Evolutionary conservation across 2,113 vertebrate species (phyloP).

Genomic region (Asarcornis scutulata): DNA sequence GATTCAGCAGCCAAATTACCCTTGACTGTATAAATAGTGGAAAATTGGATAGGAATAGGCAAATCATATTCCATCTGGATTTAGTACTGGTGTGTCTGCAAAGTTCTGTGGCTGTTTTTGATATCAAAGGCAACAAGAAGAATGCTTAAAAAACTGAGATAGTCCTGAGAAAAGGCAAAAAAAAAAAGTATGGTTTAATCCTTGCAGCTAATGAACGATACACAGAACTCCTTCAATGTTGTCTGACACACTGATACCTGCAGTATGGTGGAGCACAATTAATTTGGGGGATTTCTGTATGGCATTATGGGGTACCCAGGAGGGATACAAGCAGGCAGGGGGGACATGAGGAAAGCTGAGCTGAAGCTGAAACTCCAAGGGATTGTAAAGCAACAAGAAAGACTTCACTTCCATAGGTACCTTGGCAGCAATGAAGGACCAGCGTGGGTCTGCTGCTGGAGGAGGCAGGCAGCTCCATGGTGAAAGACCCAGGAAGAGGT

Average conservation of each 20-base stretch:
- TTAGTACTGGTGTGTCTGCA: not conserved
- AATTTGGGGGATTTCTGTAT: not conserved
- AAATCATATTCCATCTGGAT: slow-evolving; percentile 45
- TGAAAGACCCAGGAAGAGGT: not conserved
- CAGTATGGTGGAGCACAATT: not conserved
- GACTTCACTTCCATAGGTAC: not conserved
- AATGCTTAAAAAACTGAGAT: not conserved
- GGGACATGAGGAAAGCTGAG: not conserved
- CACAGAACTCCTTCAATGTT: not conserved
- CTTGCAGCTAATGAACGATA: not conserved
- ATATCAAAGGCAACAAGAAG: not conserved
- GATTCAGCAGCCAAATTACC: slow-evolving; percentile 62
- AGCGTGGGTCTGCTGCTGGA: not conserved
- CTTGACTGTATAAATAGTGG: slow-evolving; percentile 54
- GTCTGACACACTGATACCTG: not conserved
- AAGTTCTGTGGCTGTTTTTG: slow-evolving; percentile 17
- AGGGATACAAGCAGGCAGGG: not conserved
- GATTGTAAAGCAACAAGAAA: not conserved
- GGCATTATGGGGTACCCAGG: not conserved
- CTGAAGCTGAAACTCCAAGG: not conserved
- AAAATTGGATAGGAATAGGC: slow-evolving; percentile 52
- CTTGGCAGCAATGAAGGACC: not conserved
- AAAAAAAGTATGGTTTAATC: too few species aligned
- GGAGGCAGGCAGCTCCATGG: not conserved
- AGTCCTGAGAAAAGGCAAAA: not conserved